These are phyloP conservation scores for Hestina assimilis DNA, from an alignment of 1,140 invertebrate species.

Conservation along the genomic window DNA sequence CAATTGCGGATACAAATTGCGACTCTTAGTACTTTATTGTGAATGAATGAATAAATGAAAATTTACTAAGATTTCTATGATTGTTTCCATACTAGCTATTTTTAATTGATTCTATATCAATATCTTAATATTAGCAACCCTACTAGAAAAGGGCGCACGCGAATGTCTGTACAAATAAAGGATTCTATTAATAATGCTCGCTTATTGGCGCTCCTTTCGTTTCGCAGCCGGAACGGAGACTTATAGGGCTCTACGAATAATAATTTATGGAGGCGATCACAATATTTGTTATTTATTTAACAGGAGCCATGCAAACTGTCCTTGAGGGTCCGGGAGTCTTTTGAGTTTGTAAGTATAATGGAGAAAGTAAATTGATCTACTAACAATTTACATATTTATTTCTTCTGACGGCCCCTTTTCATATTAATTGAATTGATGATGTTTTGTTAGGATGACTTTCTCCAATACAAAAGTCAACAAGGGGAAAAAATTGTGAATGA, in stretches of 20 bases:
- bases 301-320: constrained; percentile 29
- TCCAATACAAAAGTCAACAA: not conserved
- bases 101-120: too few species aligned
- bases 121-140: constrained; percentile 4
- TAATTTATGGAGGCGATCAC: constrained; percentile 43
- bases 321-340: constrained; percentile 22
- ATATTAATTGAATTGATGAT: constrained; percentile 19
- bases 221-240: constrained; percentile 22
- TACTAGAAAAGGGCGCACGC: constrained; percentile 21
- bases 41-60: too few species aligned
- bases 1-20: too few species aligned
- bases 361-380: constrained; percentile 21
- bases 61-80: too few species aligned
- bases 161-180: constrained; percentile 34
- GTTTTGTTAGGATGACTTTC: constrained; percentile 3
- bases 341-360: constrained; percentile 14
- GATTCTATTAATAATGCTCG: constrained; percentile 42
- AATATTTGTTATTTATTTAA: constrained; percentile 54
- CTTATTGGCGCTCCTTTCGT: constrained; percentile 33
- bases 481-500: too few species aligned
- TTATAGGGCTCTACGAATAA: constrained; percentile 29
- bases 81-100: too few species aligned
- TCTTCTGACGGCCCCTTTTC: constrained; percentile 11
- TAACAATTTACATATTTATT: constrained; percentile 19
- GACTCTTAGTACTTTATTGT: too few species aligned